Evolutionary conservation across 2,113 vertebrate species (phyloP).

Genomic region (Lamprologus speciosus): DNA sequence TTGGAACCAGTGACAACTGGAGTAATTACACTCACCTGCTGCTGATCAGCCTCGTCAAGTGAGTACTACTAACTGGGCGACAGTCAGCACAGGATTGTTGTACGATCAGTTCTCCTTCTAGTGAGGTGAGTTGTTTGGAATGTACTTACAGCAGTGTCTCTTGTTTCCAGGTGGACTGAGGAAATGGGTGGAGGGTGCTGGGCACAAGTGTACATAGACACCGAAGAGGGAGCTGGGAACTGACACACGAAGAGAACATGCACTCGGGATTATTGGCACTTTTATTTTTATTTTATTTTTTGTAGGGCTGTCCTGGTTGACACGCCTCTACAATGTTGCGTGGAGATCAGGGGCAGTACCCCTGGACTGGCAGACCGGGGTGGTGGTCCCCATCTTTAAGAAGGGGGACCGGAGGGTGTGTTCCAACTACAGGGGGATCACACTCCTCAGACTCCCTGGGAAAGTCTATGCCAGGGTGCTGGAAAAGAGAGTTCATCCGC

Average conservation of each 20-base stretch:
- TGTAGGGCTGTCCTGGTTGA: background rate
- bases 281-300: background rate
- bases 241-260: background rate
- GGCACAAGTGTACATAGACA: background rate
- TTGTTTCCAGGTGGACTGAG: background rate
- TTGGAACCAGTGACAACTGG: background rate
- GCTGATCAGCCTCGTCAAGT: background rate
- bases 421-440: too few relatives aligned
- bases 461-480: too few relatives aligned
- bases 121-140: background rate
- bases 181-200: background rate
- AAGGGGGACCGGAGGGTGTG: too few relatives aligned
- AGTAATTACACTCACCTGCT: background rate
- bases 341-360: too few relatives aligned
- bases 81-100: background rate
- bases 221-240: background rate
- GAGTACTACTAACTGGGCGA: background rate
- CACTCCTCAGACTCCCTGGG: fast-evolving
- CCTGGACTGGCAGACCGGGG: fast-evolving
- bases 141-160: background rate
- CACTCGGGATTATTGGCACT: background rate
- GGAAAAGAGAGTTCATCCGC: fast-evolving
- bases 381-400: too few relatives aligned
- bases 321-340: background rate
- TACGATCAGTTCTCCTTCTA: background rate